phyloP scores from a whole-genome alignment of 2,113 vertebrate species.

The Gymnocephalus cernua region DNA sequence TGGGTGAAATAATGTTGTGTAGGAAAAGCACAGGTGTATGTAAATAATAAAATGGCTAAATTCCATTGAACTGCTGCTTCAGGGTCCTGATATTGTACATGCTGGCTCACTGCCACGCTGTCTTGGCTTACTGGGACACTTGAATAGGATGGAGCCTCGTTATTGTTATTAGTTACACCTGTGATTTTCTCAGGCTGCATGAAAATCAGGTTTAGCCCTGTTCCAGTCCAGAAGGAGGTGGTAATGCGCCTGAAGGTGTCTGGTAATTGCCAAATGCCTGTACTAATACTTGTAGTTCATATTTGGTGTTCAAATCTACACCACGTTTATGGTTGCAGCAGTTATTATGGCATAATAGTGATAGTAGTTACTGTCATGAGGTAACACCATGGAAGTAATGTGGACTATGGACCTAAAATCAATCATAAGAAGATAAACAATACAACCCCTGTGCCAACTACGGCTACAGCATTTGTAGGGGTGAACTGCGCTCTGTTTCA shows the following conservation, averaged over 20 bases:
- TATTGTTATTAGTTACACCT: neutral
- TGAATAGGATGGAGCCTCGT: neutral
- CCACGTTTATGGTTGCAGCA: neutral
- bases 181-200: neutral
- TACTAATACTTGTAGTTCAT: neutral
- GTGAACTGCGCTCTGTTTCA: slow-evolving; percentile 7
- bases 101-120: neutral
- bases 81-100: neutral
- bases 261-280: no score
- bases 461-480: slow-evolving; percentile 13
- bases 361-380: neutral
- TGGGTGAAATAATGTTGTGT: neutral
- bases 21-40: neutral
- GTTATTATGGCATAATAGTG: neutral
- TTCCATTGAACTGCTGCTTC: neutral
- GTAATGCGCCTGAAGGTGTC: neutral
- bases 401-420: slow-evolving; percentile 1
- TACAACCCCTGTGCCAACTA: neutral
- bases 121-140: neutral
- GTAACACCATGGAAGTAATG: slow-evolving; percentile 16
- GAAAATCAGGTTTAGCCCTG: neutral
- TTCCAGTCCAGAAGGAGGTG: neutral
- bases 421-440: slow-evolving; percentile 11
- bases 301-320: neutral
- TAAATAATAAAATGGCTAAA: slow-evolving; percentile 3